Conservation (phyloP, 2,113 vertebrate species). For the Strix aluco region DNA sequence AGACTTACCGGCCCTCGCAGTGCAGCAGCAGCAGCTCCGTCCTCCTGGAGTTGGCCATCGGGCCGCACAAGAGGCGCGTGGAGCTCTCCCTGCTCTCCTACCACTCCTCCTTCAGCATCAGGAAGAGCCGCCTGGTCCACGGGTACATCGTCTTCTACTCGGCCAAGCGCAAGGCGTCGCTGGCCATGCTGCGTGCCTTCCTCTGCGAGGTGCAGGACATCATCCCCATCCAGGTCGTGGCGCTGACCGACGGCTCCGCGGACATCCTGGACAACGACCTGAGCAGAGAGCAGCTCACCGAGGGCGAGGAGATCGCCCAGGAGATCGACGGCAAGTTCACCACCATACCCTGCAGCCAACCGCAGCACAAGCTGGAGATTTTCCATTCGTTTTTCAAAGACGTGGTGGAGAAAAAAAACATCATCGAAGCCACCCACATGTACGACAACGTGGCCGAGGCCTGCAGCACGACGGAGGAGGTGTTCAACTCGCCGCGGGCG, state of each 20-base stretch:
- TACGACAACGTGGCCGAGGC: conserved; percentile 93
- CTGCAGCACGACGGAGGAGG: conserved; percentile 85
- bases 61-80: conserved; percentile 83
- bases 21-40: conserved; percentile 80
- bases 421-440: conserved; percentile 92
- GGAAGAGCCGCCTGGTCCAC: conserved; percentile 90
- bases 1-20: conserved; percentile 79
- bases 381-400: conserved; percentile 92
- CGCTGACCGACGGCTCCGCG: conserved; percentile 81
- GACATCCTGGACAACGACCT: conserved; percentile 85
- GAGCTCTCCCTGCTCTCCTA: conserved; percentile 91
- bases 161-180: conserved; percentile 86
- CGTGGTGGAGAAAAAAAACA: conserved; percentile 88
- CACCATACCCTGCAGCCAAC: conserved; percentile 80
- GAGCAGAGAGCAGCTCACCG: conserved; percentile 85
- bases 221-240: conserved; percentile 91
- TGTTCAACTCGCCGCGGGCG: conserved; percentile 87
- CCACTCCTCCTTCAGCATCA: conserved; percentile 89
- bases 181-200: conserved; percentile 93
- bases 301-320: conserved; percentile 92
- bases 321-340: conserved; percentile 90
- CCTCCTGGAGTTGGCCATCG: conserved; percentile 83
- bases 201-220: conserved; percentile 96
- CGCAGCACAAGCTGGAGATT: conserved; percentile 87
- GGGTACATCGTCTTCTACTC: conserved; percentile 94